A percentile compares a stretch with the other conserved stretches of the same genome.
phyloP scores from a whole-genome alignment of 1,140 invertebrate genomes.

The Meloidogyne exigua region DNA sequence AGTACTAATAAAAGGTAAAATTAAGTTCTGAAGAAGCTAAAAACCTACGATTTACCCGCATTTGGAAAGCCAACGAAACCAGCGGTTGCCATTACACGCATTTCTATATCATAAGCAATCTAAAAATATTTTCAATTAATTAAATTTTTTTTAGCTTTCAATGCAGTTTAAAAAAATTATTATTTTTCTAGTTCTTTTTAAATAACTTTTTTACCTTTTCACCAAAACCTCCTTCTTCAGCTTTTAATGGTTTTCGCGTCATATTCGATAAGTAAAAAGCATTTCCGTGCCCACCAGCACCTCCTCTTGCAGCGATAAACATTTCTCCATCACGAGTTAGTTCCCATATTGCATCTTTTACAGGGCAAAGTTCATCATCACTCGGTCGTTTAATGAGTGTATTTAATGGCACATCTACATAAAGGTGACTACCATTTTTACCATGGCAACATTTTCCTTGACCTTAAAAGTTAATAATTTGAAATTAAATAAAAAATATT shows the following conservation, averaged over 20 bases:
- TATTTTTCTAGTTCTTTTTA: background rate
- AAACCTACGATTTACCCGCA: conserved; percentile 62
- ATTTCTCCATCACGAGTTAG: conserved; percentile 73
- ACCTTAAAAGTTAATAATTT: conserved; percentile 67
- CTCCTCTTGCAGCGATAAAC: conserved; percentile 89
- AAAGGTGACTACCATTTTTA: conserved; percentile 74
- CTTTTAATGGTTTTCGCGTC: conserved; percentile 78
- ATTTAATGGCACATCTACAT: conserved; percentile 77
- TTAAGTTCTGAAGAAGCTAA: conserved; percentile 4
- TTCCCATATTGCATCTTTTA: conserved; percentile 70
- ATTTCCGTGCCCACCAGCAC: conserved; percentile 91
- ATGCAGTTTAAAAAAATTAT: too few species aligned
- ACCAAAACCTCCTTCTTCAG: conserved; percentile 82
- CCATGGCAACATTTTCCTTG: conserved; percentile 73
- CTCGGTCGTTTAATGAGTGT: conserved; percentile 73
- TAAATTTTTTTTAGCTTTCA: too few species aligned
- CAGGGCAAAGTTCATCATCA: conserved; percentile 34
- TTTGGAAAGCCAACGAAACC: conserved; percentile 72
- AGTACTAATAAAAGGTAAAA: conserved; percentile 72
- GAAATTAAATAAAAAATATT: background rate
- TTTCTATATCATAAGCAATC: conserved; percentile 71
- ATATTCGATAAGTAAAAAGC: conserved; percentile 80
- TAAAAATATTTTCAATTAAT: conserved; percentile 30
- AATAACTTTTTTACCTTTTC: conserved; percentile 72
- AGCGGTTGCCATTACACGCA: conserved; percentile 87